phyloP scores from a whole-genome alignment of 2,797 vertebrate genomes.

The Ficedula albicollis region DNA sequence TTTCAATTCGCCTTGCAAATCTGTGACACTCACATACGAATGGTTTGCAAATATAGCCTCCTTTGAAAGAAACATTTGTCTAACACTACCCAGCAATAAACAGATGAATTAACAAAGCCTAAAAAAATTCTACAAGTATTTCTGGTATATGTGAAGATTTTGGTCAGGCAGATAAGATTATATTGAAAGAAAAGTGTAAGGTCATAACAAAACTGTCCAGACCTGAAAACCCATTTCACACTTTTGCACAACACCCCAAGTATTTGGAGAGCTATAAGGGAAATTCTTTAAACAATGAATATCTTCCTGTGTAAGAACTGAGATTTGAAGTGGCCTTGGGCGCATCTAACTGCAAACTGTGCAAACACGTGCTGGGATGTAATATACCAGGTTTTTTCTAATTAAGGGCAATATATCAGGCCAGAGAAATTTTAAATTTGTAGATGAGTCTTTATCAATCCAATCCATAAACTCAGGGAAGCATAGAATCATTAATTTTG shows the following conservation, averaged over 20 bases:
- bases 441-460: neutral
- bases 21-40: neutral
- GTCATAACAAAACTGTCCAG: neutral
- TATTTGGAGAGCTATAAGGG: neutral
- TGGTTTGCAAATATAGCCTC: neutral
- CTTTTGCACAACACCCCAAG: neutral
- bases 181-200: neutral
- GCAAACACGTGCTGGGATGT: neutral
- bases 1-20: neutral
- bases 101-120: neutral
- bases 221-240: neutral
- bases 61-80: neutral
- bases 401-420: neutral
- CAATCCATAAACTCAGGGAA: neutral
- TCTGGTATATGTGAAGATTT: neutral
- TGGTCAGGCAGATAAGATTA: neutral
- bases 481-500: neutral
- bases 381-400: neutral
- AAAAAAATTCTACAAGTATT: neutral
- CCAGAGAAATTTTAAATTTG: neutral
- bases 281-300: neutral
- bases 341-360: neutral
- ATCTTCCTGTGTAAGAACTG: neutral
- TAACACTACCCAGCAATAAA: neutral
- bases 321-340: neutral